These are phyloP conservation scores for Setipinna tenuifilis DNA, from an alignment of 2,797 vertebrate species.

Conservation along the genomic window DNA sequence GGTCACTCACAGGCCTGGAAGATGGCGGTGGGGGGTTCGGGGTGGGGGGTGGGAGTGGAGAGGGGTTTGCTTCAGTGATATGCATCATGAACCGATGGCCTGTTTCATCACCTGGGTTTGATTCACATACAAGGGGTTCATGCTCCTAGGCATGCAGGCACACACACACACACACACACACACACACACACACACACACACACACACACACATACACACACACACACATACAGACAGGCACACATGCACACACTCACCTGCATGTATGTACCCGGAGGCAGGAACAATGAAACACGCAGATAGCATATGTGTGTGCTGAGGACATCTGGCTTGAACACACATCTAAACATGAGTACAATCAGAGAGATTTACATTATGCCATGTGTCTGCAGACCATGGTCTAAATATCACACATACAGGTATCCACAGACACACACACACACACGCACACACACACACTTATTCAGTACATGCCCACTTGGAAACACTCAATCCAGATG, in stretches of 20 bases:
- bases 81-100: not conserved
- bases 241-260: not conserved
- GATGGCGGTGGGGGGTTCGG: constrained; percentile 30
- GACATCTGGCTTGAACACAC: constrained; percentile 5
- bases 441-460: not conserved
- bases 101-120: constrained; percentile 10
- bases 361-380: not conserved
- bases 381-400: constrained; percentile 4
- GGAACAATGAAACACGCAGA: not conserved
- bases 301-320: not conserved
- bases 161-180: not conserved
- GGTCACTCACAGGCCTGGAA: constrained; percentile 32
- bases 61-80: constrained; percentile 47
- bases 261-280: not conserved
- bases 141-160: not conserved
- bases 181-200: not conserved
- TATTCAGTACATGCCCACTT: not conserved
- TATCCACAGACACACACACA: constrained; percentile 10
- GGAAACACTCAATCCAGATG: constrained; percentile 15
- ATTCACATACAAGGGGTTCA: constrained; percentile 6
- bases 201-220: not conserved
- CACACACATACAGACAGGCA: not conserved
- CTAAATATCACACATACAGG: constrained; percentile 4
- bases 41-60: too few relatives aligned
- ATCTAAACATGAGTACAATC: not conserved